phyloP scores from a whole-genome alignment of 1,140 invertebrate genomes.

The Stegodyphus dumicola region DNA sequence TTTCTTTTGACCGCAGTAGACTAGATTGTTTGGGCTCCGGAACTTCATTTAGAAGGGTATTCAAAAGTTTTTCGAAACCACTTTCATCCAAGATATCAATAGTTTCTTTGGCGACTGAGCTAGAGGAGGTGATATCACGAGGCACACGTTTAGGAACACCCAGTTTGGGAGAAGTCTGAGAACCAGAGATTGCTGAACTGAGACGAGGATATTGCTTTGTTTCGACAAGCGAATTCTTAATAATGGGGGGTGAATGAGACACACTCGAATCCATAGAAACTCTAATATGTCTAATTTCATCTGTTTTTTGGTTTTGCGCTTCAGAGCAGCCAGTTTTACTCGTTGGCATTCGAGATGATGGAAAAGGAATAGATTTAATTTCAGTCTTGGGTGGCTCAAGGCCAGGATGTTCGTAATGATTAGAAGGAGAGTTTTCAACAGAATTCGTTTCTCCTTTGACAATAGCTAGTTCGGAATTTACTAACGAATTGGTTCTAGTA shows the following conservation, averaged over 20 bases:
- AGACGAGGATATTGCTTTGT: constrained; percentile 21
- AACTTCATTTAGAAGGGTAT: constrained; percentile 30
- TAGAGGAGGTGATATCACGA: neutral
- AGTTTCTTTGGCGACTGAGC: constrained; percentile 4
- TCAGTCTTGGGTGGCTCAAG: neutral
- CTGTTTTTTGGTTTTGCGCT: constrained; percentile 3
- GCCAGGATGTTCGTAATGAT: neutral
- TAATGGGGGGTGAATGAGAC: neutral
- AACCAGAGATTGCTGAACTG: constrained; percentile 24
- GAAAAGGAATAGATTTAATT: neutral
- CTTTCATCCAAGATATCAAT: constrained; percentile 23
- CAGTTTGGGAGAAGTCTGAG: neutral
- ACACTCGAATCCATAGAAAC: constrained; percentile 50
- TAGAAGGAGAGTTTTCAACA: neutral
- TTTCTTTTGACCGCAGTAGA: neutral
- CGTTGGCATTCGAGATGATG: too few relatives aligned
- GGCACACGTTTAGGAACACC: neutral
- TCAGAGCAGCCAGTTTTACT: too few relatives aligned
- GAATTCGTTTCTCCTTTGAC: neutral
- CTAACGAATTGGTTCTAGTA: neutral
- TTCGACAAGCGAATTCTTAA: neutral
- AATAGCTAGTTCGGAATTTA: too few relatives aligned
- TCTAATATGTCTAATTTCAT: constrained; percentile 49
- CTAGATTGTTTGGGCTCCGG: constrained; percentile 39
- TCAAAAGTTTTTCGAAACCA: constrained; percentile 46